Percentiles rank a stretch among this genome's conserved stretches.
Evolutionary conservation across 30 jellyfish, hydroid and myxozoan genomes (phyloP).

Genomic region (Pelagia noctiluca): DNA sequence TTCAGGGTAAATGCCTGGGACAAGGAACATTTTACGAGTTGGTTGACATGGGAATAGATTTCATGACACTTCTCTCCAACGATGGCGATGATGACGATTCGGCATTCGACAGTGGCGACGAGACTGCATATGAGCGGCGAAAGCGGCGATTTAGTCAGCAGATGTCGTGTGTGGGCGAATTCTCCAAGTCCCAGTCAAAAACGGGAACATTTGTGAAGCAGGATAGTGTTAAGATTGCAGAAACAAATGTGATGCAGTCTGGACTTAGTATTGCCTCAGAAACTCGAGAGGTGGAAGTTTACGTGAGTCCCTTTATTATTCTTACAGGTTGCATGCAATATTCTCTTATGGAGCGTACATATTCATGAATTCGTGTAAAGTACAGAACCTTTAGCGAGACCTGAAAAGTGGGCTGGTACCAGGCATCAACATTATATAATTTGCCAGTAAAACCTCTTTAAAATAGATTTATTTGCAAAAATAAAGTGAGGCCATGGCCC

Average conservation of each 20-base stretch:
- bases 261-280: slow-evolving; percentile 68
- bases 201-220: slow-evolving; percentile 45
- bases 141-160: slow-evolving; percentile 90
- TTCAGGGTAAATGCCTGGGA: slow-evolving; percentile 85
- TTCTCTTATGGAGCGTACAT: too few relatives aligned
- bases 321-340: too few relatives aligned
- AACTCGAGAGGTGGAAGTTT: slow-evolving; percentile 62
- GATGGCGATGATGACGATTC: slow-evolving; percentile 81
- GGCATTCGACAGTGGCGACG: slow-evolving; percentile 69
- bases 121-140: slow-evolving; percentile 50
- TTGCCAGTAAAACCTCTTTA: too few relatives aligned
- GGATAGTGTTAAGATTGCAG: slow-evolving; percentile 48
- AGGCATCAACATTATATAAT: neutral
- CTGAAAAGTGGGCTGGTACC: too few relatives aligned
- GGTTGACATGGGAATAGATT: slow-evolving; percentile 88
- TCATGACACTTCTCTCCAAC: slow-evolving; percentile 65
- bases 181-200: slow-evolving; percentile 34
- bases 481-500: too few relatives aligned
- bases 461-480: too few relatives aligned
- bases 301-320: slow-evolving; percentile 33
- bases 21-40: slow-evolving; percentile 89
- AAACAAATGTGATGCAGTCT: slow-evolving; percentile 56
- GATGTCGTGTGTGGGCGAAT: slow-evolving; percentile 64
- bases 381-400: too few relatives aligned
- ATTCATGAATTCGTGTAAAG: too few relatives aligned